phyloP scores from a whole-genome alignment of 2,797 vertebrate genomes.

The Avahi laniger region DNA sequence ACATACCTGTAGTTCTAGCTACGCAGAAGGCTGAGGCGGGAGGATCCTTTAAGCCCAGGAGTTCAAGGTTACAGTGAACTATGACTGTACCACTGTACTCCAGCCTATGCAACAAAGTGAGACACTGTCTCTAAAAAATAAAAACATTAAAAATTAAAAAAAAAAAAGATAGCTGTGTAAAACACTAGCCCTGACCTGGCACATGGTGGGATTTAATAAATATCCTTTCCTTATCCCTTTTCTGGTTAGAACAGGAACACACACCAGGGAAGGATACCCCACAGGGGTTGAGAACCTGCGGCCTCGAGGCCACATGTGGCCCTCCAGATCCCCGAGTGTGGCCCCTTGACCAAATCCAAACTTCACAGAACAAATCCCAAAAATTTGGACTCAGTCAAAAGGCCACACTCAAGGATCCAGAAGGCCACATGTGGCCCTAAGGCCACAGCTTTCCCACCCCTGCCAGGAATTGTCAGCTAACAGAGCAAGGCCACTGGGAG shows the following conservation, averaged over 20 bases:
- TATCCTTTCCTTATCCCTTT: constrained; percentile 42
- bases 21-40: background rate
- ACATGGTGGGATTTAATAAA: background rate
- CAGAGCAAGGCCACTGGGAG: background rate
- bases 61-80: background rate
- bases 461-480: background rate
- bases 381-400: too few species aligned
- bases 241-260: constrained; percentile 35
- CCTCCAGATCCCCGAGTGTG: too few species aligned
- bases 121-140: background rate
- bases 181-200: constrained; percentile 22
- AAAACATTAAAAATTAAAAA: too few species aligned
- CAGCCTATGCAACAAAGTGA: background rate
- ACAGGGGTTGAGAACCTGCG: background rate
- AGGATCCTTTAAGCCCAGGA: background rate
- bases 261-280: background rate
- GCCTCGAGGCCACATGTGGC: too few species aligned
- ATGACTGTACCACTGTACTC: background rate
- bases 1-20: background rate
- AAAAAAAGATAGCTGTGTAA: constrained; percentile 35
- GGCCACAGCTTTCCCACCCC: too few species aligned
- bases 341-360: too few species aligned
- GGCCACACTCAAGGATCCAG: too few species aligned
- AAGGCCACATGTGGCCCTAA: too few species aligned
- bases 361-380: too few species aligned